Evolutionary conservation across 2,113 vertebrate genomes (phyloP).

Genomic region (Peromyscus leucopus): DNA sequence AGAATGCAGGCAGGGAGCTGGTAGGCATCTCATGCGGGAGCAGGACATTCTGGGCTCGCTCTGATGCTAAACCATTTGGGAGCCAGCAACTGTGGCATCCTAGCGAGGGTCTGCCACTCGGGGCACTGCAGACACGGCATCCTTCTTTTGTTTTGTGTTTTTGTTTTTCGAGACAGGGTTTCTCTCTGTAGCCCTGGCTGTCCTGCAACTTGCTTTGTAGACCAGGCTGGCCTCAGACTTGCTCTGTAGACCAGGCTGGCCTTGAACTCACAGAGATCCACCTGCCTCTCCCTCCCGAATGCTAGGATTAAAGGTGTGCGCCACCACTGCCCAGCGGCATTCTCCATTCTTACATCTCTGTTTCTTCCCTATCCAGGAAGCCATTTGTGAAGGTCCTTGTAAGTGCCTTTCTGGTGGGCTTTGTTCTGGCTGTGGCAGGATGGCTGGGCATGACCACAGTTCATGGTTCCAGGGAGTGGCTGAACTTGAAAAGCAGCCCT

Average conservation of each 20-base stretch:
- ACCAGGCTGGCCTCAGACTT: neutral
- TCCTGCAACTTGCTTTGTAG: neutral
- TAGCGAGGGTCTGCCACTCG: neutral
- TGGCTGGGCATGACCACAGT: neutral
- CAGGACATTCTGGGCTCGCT: neutral
- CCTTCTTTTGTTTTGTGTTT: neutral
- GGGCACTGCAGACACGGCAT: too few species aligned
- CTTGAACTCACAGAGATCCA: neutral
- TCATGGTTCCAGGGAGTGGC: neutral
- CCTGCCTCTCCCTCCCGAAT: neutral
- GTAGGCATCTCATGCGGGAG: neutral
- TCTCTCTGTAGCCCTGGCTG: neutral
- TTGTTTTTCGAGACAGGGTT: neutral
- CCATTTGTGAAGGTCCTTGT: neutral
- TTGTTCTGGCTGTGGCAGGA: neutral
- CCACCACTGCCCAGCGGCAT: too few species aligned
- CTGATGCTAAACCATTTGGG: neutral
- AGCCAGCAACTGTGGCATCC: neutral
- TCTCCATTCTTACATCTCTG: neutral
- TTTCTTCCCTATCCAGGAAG: neutral
- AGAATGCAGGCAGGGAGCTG: neutral
- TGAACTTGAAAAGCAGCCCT: neutral
- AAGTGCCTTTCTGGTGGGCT: neutral
- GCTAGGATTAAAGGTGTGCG: neutral
- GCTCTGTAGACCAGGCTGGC: neutral